phyloP scores from a whole-genome alignment of 2,113 vertebrate species.

The Danio rerio region DNA sequence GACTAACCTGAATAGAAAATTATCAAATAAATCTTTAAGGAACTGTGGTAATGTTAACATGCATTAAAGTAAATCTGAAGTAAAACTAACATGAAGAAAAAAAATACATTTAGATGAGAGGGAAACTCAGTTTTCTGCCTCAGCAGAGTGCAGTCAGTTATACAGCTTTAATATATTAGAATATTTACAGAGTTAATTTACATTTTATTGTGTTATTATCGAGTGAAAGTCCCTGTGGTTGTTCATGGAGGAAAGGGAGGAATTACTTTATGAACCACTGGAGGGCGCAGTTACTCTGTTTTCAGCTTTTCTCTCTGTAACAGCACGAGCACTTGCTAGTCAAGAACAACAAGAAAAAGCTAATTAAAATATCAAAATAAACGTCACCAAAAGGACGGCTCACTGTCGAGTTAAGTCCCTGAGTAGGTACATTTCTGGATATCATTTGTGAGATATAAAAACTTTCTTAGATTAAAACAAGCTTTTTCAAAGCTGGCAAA shows the following conservation, averaged over 20 bases:
- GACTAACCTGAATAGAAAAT: too few relatives aligned
- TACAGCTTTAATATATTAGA: neutral
- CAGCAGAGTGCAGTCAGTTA: neutral
- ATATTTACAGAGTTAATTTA: neutral
- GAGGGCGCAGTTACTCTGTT: conserved; percentile 26
- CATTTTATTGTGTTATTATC: neutral
- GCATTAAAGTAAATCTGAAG: too few relatives aligned
- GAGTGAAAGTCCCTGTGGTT: neutral
- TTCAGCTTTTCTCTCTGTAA: neutral
- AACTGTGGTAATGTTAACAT: too few relatives aligned
- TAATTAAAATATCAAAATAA: too few relatives aligned
- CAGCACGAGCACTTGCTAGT: neutral
- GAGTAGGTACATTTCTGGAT: too few relatives aligned
- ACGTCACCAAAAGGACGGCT: too few relatives aligned
- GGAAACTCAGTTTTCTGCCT: neutral
- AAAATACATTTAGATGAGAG: neutral
- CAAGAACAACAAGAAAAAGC: too few relatives aligned
- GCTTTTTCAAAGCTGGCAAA: neutral
- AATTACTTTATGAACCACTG: neutral
- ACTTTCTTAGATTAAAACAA: too few relatives aligned
- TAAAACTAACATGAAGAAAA: too few relatives aligned
- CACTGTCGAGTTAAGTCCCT: too few relatives aligned
- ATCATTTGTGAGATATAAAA: too few relatives aligned
- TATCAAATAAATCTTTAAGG: too few relatives aligned
- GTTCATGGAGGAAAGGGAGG: neutral